phyloP scores from a whole-genome alignment of 2,888 invertebrate genomes.

The Cheiracanthium punctorium region DNA sequence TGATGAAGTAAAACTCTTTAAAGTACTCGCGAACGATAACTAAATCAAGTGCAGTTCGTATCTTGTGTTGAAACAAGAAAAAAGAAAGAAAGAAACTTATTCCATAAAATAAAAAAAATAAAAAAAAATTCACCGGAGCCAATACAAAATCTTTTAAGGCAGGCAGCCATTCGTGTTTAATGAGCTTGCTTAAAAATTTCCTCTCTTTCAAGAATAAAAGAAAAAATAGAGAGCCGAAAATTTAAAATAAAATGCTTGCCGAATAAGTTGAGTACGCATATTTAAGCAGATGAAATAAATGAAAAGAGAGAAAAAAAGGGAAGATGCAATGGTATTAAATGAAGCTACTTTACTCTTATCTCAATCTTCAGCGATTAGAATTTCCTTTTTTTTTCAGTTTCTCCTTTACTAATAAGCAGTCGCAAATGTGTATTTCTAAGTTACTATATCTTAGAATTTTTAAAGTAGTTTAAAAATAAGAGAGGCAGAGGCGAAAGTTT shows the following conservation, averaged over 20 bases:
- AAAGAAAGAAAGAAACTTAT: too few relatives aligned
- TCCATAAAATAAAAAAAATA: too few relatives aligned
- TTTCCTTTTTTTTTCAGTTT: not conserved
- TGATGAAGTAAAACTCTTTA: too few relatives aligned
- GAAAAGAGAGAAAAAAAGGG: not conserved
- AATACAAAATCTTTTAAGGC: not conserved
- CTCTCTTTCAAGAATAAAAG: not conserved
- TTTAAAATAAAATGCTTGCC: not conserved
- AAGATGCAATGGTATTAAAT: not conserved
- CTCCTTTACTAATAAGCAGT: not conserved
- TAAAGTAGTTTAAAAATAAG: not conserved
- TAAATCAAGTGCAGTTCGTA: too few relatives aligned
- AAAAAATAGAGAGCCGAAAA: not conserved
- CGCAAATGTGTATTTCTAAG: conserved; percentile 3
- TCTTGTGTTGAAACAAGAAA: too few relatives aligned
- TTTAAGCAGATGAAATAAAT: not conserved
- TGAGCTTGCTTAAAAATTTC: conserved; percentile 17
- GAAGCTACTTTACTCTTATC: conserved; percentile 13
- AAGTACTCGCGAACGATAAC: too few relatives aligned
- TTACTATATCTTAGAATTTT: conserved; percentile 2
- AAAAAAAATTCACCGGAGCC: too few relatives aligned
- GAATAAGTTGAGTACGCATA: not conserved
- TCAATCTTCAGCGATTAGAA: not conserved
- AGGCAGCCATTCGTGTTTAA: not conserved
- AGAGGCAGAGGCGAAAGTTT: not conserved